Base-by-base conservation (phyloP, 2,797 vertebrate genomes). In the Myotis findleyi region DNA sequence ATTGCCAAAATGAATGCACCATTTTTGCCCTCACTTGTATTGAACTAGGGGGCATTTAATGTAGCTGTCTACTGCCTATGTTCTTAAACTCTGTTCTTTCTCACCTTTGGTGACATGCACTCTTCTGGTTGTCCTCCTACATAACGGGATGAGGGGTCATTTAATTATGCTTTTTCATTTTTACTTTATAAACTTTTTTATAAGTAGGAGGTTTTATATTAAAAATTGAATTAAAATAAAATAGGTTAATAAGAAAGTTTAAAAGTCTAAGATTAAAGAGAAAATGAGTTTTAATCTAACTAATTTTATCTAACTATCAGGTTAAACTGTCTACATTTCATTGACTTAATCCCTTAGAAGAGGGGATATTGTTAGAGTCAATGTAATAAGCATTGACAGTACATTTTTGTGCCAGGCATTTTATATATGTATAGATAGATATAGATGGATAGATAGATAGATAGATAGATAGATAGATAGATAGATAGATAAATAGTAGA, bases 331-430 rank as follows among this genome's bases (percentile, higher is more conserved):
- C 27, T 79, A 62, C 16, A 75, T 66, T 73, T 87, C 27, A 79
- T n/a, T 90, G 33, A 77, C 71, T 66, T 73, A 92, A 72, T 79
- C 25, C 25, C 44, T 92, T 87, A 93, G 30, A 91, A 92, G n/a
- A 80, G 17, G 16, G 30, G 18, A 53, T 87, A 91, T 79, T 77
- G 38, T 18, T 66, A 94, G 71, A 64, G 30, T n/a, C 57, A 36
- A 81, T 62, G 72, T 79, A 79, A 73, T 84, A 88, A 88, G 17
- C 53, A 81, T 38, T 64, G 68, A 27, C 5, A 51, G 7, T 38
- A 83, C 30, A 88, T 86, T 86, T n/a, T 81, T 89, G 30, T 5
- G 36, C 8, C 33, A 75, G 9, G 17, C 25, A 69, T 64, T 64
- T 64, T 17, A n/a, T 64, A n/a, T 64, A 59, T 59, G 9, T 20